Evolutionary conservation across 2,888 invertebrate genomes (phyloP).

Genomic region (Scaptomyza reducta): DNA sequence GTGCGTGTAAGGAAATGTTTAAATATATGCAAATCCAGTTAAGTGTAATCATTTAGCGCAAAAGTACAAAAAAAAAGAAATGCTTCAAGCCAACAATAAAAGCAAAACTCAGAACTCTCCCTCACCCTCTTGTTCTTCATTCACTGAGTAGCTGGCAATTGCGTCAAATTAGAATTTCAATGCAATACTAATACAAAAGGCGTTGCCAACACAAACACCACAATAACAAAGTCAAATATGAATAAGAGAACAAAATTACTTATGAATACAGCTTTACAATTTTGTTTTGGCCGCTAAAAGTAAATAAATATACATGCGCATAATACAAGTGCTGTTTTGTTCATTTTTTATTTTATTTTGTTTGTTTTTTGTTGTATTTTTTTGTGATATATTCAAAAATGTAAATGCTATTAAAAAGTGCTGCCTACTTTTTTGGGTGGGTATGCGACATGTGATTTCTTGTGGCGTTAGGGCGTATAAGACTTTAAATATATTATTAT

Average conservation of each 20-base stretch:
- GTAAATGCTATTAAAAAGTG: constrained; percentile 54
- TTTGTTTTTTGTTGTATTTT: not conserved
- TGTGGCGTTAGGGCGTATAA: constrained; percentile 4
- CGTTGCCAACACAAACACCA: constrained; percentile 14
- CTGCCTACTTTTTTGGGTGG: constrained; percentile 55
- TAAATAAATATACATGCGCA: constrained; percentile 29
- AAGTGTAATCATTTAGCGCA: constrained; percentile 79
- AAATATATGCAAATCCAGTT: constrained; percentile 80
- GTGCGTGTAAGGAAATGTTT: constrained; percentile 79
- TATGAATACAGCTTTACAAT: constrained; percentile 53
- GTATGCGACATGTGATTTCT: not conserved
- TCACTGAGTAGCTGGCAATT: constrained; percentile 50
- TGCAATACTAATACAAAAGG: constrained; percentile 67
- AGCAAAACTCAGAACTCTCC: constrained; percentile 13
- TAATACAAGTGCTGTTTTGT: constrained; percentile 14
- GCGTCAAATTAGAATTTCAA: constrained; percentile 74
- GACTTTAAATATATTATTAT: not conserved
- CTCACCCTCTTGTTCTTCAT: not conserved
- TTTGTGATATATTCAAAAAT: constrained; percentile 20
- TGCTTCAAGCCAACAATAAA: constrained; percentile 44
- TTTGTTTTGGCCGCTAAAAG: constrained; percentile 23
- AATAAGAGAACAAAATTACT: constrained; percentile 33
- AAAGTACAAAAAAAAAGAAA: constrained; percentile 49
- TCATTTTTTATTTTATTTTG: not conserved
- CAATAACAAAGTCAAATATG: constrained; percentile 31